Base-by-base conservation (phyloP, 2,797 vertebrate species). In the Amblyraja radiata region DNA sequence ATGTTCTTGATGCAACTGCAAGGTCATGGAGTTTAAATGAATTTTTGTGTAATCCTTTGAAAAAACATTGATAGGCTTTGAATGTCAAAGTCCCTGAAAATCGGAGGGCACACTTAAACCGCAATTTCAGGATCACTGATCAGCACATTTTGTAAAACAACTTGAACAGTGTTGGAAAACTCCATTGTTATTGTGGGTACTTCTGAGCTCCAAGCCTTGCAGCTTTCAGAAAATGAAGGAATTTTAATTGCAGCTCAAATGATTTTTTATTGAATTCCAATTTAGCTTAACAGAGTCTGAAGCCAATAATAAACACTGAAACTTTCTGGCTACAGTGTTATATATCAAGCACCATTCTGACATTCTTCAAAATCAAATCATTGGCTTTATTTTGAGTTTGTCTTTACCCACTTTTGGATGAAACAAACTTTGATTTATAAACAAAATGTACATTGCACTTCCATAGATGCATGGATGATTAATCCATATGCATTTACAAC, bases 111-210 rank as follows among this genome's bases (percentile, higher is more conserved):
- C 95, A 95, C 94, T 90, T 95, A 94, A 93, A 94, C 95, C 96
- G 95, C 95, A 96, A 96, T 97, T 96, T 94, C 94, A 94, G 94
- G 95, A 95, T 94, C 95, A 96, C 95, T 94, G 95, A 58, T 92
- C 90, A 91, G 90, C 71, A 91, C 68, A 91, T 91, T 74, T 92
- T 74, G 68, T 74, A 92, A 92, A 92, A 25, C n/a, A 39, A 58
- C 71, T 88, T 92, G 39, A 28, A 74, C 71, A 74, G 36, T 54
- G 68, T 21, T 91, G 68, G 90, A 92, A 76, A 58, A 54, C 76
- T 92, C 36, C 71, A 73, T 74, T 54, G 46, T 65, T 28, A 74
- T 21, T 74, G 36, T 73, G 21, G 71, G 18, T 91, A 74, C 65
- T 10, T 11, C 68, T 21, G 36, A 91, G 10, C 63, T 73, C 23